phyloP scores from a whole-genome alignment of 2,797 vertebrate species.

The Channa striata region DNA sequence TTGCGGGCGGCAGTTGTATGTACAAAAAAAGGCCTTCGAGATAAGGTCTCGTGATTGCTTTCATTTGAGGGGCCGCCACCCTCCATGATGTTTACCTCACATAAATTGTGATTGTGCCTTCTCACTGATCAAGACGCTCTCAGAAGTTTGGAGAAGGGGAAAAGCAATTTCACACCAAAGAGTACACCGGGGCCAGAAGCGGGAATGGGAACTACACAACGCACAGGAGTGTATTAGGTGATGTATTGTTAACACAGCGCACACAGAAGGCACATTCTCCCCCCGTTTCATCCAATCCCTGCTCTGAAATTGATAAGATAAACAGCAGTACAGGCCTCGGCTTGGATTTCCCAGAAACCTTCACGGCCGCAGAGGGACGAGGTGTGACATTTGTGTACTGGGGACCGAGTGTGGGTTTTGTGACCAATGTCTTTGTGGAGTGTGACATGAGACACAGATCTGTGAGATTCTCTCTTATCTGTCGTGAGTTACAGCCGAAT shows the following conservation, averaged over 20 bases:
- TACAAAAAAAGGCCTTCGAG: constrained; percentile 28
- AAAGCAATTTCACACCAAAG: constrained; percentile 51
- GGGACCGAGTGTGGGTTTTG: constrained; percentile 23
- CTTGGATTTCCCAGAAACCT: constrained; percentile 21
- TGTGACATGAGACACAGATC: constrained; percentile 19
- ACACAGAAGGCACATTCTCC: constrained; percentile 3
- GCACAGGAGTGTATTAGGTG: not conserved
- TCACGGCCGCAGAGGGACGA: constrained; percentile 11
- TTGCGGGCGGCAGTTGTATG: constrained; percentile 23
- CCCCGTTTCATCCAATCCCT: not conserved
- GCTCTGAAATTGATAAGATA: constrained; percentile 20
- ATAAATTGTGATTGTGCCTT: constrained; percentile 20
- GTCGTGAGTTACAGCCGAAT: not conserved
- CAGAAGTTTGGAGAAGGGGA: constrained; percentile 28
- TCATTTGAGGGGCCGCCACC: constrained; percentile 33
- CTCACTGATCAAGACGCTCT: constrained; percentile 1
- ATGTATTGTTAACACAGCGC: not conserved
- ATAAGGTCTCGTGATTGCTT: constrained; percentile 56
- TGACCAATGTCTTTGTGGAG: constrained; percentile 18
- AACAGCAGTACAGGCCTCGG: not conserved
- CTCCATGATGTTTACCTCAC: constrained; percentile 10
- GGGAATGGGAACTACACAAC: not conserved
- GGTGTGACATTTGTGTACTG: constrained; percentile 44
- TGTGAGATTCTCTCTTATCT: constrained; percentile 44
- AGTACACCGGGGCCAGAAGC: not conserved